phyloP scores from a whole-genome alignment of 2,113 vertebrate species.

The Trachemys scripta region DNA sequence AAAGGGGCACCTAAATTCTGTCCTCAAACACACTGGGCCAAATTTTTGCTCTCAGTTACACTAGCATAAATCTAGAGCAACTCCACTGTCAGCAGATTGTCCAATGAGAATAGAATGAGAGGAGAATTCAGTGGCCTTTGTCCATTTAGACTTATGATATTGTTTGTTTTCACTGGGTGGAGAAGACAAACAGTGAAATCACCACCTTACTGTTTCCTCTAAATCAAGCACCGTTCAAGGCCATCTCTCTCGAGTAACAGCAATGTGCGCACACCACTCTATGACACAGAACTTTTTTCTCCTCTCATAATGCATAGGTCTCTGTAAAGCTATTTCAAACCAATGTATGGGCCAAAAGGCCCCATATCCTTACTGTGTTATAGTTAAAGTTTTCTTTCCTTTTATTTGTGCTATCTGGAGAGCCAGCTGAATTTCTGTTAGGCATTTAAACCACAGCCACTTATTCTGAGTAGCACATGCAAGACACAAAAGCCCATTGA shows the following conservation, averaged over 20 bases:
- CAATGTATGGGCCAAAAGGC: not conserved
- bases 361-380: not conserved
- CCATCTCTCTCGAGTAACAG: not conserved
- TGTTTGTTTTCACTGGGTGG: slow-evolving; percentile 8
- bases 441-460: not conserved
- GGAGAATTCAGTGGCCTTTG: slow-evolving; percentile 1
- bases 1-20: not conserved
- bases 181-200: slow-evolving; percentile 46
- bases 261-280: not conserved
- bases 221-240: not conserved
- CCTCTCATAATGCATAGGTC: not conserved
- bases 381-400: not conserved
- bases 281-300: not conserved
- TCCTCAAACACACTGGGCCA: not conserved
- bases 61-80: not conserved
- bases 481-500: not conserved
- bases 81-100: not conserved
- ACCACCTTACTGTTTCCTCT: not conserved
- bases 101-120: not conserved
- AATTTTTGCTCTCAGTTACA: not conserved
- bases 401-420: not conserved
- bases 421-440: not conserved
- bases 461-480: not conserved
- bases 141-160: slow-evolving; percentile 16
- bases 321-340: not conserved